phyloP scores from a whole-genome alignment of 2,113 vertebrate genomes.

The Tetrax tetrax region DNA sequence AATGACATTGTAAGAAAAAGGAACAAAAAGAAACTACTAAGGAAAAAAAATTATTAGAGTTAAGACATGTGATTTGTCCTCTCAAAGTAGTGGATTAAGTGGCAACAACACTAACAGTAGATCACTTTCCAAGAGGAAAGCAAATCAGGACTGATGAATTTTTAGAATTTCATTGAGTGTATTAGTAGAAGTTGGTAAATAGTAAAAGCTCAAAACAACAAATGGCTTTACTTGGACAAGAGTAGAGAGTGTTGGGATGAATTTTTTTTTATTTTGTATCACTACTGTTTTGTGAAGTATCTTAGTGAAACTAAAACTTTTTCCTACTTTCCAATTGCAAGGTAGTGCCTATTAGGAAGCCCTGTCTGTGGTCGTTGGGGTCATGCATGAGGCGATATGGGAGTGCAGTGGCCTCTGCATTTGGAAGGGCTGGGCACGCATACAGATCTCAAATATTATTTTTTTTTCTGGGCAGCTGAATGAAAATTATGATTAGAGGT shows the following conservation, averaged over 20 bases:
- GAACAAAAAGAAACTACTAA: neutral
- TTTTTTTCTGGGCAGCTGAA: neutral
- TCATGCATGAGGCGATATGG: neutral
- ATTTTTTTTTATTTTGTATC: neutral
- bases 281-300: neutral
- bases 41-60: neutral
- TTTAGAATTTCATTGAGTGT: neutral
- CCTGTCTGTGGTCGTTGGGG: fast-evolving
- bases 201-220: neutral
- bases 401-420: neutral
- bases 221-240: neutral
- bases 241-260: neutral
- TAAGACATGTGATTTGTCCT: neutral
- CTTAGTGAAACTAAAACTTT: neutral
- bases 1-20: neutral
- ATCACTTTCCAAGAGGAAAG: neutral
- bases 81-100: neutral
- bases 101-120: neutral
- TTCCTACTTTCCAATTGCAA: neutral
- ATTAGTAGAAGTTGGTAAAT: neutral
- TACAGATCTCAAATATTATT: neutral
- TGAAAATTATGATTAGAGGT: neutral
- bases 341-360: neutral
- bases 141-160: neutral
- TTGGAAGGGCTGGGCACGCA: neutral